phyloP scores from a whole-genome alignment of 53 echinoderm and acorn worm species.

The Zoroaster sp. region DNA sequence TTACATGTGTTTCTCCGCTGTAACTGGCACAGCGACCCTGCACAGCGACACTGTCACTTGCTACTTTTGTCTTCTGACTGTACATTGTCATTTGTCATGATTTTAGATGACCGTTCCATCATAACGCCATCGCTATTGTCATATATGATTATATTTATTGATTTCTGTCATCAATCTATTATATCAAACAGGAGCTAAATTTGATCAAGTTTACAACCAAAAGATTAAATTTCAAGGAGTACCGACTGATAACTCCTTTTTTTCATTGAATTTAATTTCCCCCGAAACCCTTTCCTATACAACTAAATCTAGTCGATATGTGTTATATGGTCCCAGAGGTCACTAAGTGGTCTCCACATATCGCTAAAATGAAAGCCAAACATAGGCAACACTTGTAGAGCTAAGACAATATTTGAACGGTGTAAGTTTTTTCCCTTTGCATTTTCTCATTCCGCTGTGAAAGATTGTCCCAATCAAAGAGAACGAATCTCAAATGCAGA shows the following conservation, averaged over 20 bases:
- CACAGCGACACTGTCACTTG: too few relatives aligned
- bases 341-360: constrained; percentile 35
- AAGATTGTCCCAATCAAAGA: constrained; percentile 56
- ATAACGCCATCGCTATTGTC: not conserved
- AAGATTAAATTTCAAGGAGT: constrained; percentile 2
- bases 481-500: constrained; percentile 44
- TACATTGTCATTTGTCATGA: too few relatives aligned
- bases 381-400: constrained; percentile 42
- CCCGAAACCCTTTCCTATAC: not conserved
- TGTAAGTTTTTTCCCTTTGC: constrained; percentile 23
- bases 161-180: not conserved
- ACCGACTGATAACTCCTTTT: not conserved
- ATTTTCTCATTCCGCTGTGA: not conserved
- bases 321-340: constrained; percentile 30
- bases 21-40: too few relatives aligned
- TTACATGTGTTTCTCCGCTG: too few relatives aligned
- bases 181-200: not conserved
- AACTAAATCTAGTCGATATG: constrained; percentile 19
- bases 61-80: too few relatives aligned
- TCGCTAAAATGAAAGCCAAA: constrained; percentile 38
- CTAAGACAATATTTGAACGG: constrained; percentile 51
- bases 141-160: not conserved
- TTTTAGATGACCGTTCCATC: too few relatives aligned
- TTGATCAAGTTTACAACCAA: not conserved
- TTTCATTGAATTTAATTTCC: not conserved